Percentiles rank a stretch among this genome's conserved stretches.
phyloP scores from a whole-genome alignment of 2,113 vertebrate species.

The Zosterops lateralis region DNA sequence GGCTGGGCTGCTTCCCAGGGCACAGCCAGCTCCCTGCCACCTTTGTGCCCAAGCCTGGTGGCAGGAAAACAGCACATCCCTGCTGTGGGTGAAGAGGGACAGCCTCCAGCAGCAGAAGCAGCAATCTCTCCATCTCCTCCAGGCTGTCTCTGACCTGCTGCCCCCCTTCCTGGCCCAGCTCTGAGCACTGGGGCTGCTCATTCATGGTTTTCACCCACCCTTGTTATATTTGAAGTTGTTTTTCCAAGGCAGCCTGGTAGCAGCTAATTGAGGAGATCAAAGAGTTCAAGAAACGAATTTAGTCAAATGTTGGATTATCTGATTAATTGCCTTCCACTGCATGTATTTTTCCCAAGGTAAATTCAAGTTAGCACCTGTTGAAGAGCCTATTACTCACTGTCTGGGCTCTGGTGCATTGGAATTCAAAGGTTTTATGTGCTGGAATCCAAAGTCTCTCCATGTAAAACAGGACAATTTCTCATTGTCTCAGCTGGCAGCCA shows the following conservation, averaged over 20 bases:
- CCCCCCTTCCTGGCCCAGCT: not conserved
- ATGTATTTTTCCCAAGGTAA: constrained; percentile 3
- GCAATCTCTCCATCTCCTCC: fast-evolving
- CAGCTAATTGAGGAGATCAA: not conserved
- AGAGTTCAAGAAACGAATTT: not conserved
- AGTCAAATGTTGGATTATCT: constrained; percentile 4
- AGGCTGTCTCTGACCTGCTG: not conserved
- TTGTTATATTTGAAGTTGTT: not conserved
- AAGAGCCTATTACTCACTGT: not conserved
- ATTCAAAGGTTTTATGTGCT: not conserved
- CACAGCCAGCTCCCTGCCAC: fast-evolving
- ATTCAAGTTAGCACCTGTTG: constrained; percentile 17
- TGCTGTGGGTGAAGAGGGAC: not conserved
- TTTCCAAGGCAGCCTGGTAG: not conserved
- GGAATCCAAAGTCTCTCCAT: not conserved
- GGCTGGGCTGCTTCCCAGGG: not conserved
- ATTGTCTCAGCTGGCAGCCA: not conserved
- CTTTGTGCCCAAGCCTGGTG: not conserved
- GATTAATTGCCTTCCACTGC: constrained; percentile 5
- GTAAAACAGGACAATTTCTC: not conserved
- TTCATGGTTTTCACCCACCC: not conserved
- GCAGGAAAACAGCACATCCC: not conserved
- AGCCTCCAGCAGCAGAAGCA: not conserved
- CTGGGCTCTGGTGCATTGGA: not conserved
- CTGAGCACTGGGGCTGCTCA: not conserved